Conservation (phyloP, 1,140 invertebrate species). For the Brachionus calyciflorus region DNA sequence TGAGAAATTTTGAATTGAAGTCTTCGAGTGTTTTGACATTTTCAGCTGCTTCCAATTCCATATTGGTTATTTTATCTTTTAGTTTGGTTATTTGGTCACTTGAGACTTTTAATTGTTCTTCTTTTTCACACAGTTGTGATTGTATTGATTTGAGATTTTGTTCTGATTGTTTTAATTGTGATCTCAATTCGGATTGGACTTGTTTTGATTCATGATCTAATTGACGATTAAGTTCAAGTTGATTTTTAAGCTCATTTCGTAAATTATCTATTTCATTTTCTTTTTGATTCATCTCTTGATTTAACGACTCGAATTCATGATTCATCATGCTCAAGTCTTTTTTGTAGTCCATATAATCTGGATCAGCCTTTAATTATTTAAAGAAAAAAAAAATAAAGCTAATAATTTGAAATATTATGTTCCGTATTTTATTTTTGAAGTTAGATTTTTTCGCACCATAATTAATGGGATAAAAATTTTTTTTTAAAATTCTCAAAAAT, state of each 20-base stretch:
- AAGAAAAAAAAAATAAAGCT: background rate
- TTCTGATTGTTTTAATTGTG: slow-evolving; percentile 13
- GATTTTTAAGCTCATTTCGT: background rate
- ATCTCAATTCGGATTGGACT: slow-evolving; percentile 1
- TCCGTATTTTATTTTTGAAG: too few species aligned
- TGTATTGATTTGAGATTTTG: background rate
- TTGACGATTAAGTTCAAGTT: background rate
- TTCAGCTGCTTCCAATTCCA: background rate
- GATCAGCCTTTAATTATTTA: slow-evolving; percentile 1
- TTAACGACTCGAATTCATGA: slow-evolving; percentile 7
- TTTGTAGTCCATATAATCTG: background rate
- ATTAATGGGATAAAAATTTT: too few species aligned
- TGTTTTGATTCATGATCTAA: background rate
- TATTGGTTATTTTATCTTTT: background rate
- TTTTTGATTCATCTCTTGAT: background rate
- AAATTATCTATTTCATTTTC: background rate
- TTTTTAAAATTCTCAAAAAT: too few species aligned
- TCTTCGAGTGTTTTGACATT: slow-evolving; percentile 37
- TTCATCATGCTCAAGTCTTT: slow-evolving; percentile 42
- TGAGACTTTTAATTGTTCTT: background rate
- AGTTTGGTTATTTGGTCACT: background rate
- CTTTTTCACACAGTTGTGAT: background rate
- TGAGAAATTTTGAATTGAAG: background rate
- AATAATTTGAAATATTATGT: too few species aligned
- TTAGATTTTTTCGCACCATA: too few species aligned